Percentiles rank a stretch among this genome's conserved stretches.
phyloP scores from a whole-genome alignment of 1,140 invertebrate species.

The Caenorhabditis latens region DNA sequence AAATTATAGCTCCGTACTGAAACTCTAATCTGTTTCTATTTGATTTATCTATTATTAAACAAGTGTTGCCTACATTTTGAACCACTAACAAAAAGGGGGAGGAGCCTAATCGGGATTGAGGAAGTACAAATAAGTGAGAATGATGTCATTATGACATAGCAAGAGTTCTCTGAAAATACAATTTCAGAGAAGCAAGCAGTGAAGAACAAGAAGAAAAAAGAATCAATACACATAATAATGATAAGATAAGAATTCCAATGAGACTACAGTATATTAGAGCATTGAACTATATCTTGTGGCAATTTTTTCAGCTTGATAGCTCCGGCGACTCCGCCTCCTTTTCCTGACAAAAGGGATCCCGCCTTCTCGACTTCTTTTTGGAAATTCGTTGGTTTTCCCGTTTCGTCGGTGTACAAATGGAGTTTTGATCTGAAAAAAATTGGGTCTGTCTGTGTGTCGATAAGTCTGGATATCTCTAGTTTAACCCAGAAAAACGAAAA shows the following conservation, averaged over 20 bases:
- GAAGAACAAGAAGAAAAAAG: neutral
- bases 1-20: neutral
- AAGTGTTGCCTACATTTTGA: too few species aligned
- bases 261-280: slow-evolving; percentile 6
- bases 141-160: too few species aligned
- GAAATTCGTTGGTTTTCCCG: slow-evolving; percentile 10
- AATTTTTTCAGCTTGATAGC: neutral
- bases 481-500: neutral
- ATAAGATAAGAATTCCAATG: too few species aligned
- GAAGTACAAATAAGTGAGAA: too few species aligned
- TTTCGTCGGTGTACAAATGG: neutral
- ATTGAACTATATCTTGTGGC: neutral
- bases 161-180: too few species aligned
- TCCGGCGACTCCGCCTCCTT: neutral
- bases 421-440: slow-evolving; percentile 21
- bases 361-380: slow-evolving; percentile 35
- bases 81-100: too few species aligned
- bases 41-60: neutral
- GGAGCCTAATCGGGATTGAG: too few species aligned
- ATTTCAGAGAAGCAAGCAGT: neutral
- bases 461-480: neutral
- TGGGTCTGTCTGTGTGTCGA: neutral
- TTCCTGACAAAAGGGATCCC: neutral
- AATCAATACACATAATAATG: neutral
- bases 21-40: neutral